Base-by-base conservation (phyloP, 2,888 invertebrate species). In the Drosophila mettleri region DNA sequence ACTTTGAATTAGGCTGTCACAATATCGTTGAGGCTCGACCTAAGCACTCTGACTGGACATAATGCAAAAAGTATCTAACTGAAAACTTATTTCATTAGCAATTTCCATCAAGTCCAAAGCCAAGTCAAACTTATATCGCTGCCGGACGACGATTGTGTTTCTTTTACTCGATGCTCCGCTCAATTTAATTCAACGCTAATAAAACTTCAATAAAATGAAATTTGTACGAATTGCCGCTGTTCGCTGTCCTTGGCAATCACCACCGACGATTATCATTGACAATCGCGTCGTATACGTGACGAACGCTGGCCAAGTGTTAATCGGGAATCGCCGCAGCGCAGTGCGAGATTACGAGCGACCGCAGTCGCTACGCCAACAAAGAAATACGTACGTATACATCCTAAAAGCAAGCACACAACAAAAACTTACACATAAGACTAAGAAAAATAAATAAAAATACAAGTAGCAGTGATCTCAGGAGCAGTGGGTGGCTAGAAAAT, bases 171-270 rank as follows among this genome's bases (percentile, higher is more conserved):
- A 63, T 80, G 81, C 65, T 72, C 52, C 64, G 74, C 81, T 87
- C 87, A 89, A 87, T 86, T 86, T 79, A 79, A 87, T 89, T 87
- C 85, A 74, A 86, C 87, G 85, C 79, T 77, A 89, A 87, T 87
- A 85, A 85, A 85, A 85, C 72, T 68, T 57, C 66, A 69, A 87
- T 74, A 74, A 87, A 85, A 69, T 38, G 58, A 78, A 85, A 74
- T 72, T 81, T 81, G 67, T 80, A 65, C 55, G 39, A 61, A 71
- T 66, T 72, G 60, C 68, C 2, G 43, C 6, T 27, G 24, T 10
- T 24, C 64, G 71, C 48, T 48, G 54, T 61, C 61, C 68, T 66
- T 53, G 83, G 66, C 76, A 60, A 62, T 38, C 64, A 60, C 57
- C 36, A 38, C 45, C 36, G 49, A 41, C 51, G 66, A 59, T 54